These are phyloP conservation scores for Oryzaephilus surinamensis DNA, from an alignment of 1,140 invertebrate genomes.

Conservation along the genomic window DNA sequence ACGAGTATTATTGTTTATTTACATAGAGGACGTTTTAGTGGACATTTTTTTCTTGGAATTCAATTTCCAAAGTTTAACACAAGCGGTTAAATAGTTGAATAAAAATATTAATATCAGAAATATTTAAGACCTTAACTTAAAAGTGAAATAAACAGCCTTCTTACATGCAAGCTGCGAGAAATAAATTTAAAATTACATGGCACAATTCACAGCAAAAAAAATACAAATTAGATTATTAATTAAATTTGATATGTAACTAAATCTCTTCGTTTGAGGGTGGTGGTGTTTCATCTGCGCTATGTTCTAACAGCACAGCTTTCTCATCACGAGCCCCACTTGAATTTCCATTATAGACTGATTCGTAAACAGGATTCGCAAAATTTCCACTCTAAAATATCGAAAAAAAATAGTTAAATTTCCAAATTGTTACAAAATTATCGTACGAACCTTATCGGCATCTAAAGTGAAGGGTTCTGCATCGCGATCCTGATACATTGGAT, in stretches of 20 bases:
- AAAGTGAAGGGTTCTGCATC: constrained; percentile 50
- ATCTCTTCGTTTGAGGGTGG: constrained; percentile 24
- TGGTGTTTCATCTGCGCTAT: constrained; percentile 27
- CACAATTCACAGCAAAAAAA: constrained; percentile 32
- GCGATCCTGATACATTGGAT: constrained; percentile 70
- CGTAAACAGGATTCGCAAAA: constrained; percentile 78
- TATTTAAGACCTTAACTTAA: constrained; percentile 4
- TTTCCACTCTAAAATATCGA: constrained; percentile 43
- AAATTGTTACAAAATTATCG: constrained; percentile 7
- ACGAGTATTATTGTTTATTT: too few relatives aligned
- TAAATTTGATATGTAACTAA: constrained; percentile 17
- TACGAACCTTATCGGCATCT: constrained; percentile 47
- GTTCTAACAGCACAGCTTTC: constrained; percentile 44
- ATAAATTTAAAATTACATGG: constrained; percentile 26
- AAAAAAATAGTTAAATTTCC: background rate
- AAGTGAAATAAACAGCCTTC: too few relatives aligned
- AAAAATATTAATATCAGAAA: constrained; percentile 8
- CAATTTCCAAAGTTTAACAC: too few relatives aligned
- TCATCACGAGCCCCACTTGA: constrained; percentile 40
- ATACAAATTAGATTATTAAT: constrained; percentile 12
- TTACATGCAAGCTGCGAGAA: constrained; percentile 17
- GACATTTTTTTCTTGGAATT: too few relatives aligned
- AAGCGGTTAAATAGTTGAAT: too few relatives aligned
- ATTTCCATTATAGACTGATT: constrained; percentile 56
- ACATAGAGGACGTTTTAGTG: too few relatives aligned